Conservation (phyloP, 2,797 vertebrate species). For the Esox lucius region DNA sequence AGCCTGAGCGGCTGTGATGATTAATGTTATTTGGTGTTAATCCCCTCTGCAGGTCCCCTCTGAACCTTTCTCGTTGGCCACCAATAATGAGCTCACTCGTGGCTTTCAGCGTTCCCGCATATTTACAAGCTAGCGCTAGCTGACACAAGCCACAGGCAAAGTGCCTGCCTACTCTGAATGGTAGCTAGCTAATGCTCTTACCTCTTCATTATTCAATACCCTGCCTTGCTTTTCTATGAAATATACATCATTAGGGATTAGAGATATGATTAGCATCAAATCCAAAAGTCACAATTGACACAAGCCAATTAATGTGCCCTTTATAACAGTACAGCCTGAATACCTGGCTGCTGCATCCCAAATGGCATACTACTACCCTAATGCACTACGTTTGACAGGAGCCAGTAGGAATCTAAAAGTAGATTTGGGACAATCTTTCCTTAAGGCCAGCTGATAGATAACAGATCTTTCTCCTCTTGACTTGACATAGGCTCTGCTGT, state of each 20-base stretch:
- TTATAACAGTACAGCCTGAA: not conserved
- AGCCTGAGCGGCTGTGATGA: slow-evolving; percentile 23
- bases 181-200: not conserved
- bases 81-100: slow-evolving; percentile 28
- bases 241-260: slow-evolving; percentile 9
- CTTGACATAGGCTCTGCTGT: not conserved
- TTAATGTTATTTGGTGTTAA: slow-evolving; percentile 36
- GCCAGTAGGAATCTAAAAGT: not conserved
- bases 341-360: not conserved
- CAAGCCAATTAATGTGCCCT: slow-evolving; percentile 12
- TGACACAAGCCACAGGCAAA: slow-evolving; percentile 18
- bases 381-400: not conserved
- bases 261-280: slow-evolving; percentile 20
- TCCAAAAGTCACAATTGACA: slow-evolving; percentile 16
- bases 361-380: not conserved
- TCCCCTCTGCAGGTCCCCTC: slow-evolving; percentile 22
- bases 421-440: not conserved
- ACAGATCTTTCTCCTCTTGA: slow-evolving; percentile 6
- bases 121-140: slow-evolving; percentile 21
- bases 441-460: slow-evolving; percentile 11
- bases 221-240: slow-evolving; percentile 2
- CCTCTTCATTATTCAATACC: not conserved
- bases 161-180: slow-evolving; percentile 6
- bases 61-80: slow-evolving; percentile 7
- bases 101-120: slow-evolving; percentile 19